Base-by-base conservation (phyloP, 2,113 vertebrate genomes). In the Brienomyrus longianalis region DNA sequence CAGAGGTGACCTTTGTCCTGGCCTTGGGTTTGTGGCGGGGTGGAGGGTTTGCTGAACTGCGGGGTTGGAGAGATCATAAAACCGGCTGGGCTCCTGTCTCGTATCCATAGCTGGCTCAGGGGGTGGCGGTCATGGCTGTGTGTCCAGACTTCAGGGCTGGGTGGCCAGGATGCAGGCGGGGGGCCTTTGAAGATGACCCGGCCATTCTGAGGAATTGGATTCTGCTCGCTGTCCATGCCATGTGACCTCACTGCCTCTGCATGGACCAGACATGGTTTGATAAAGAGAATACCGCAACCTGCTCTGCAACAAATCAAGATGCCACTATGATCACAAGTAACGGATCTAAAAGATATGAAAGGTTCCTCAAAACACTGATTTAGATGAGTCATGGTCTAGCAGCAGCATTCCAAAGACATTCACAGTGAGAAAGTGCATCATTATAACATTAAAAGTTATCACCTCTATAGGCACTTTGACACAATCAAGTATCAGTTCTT, bases 171-270 rank as follows among this genome's bases (percentile, higher is more conserved):
- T 35, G 50, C 52, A 45, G 77, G 77, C 77, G n/a, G 88, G 88
- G 77, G 88, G 77, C 88, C 77, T 89, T 89, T 89, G 77, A 89
- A 83, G 52, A 59, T 84, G 88, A 83, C 74, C 70, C 50, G 35
- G 77, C 52, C 88, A 51, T 59, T 89, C 52, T 56, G 48, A 77
- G 80, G 51, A n/a, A 51, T 83, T 47, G 77, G 51, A 52, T 47
- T 21, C 31, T 56, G 77, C 50, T 77, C 39, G 21, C 51, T 83
- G 74, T 31, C 77, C 50, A 50, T 51, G 70, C 66, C 70, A 51
- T 50, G 19, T 31, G 11, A 50, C 66, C 62, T 43, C 74, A 2
- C 31, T 19, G 74, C 5, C 74, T 80, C 39, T 80, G 74, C 15
- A 48, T 48, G 21, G 45, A n/a, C 45, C 43, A n/a, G 83, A 47